Base-by-base conservation (phyloP, 2,888 invertebrate genomes). In the Pollenia angustigena region DNA sequence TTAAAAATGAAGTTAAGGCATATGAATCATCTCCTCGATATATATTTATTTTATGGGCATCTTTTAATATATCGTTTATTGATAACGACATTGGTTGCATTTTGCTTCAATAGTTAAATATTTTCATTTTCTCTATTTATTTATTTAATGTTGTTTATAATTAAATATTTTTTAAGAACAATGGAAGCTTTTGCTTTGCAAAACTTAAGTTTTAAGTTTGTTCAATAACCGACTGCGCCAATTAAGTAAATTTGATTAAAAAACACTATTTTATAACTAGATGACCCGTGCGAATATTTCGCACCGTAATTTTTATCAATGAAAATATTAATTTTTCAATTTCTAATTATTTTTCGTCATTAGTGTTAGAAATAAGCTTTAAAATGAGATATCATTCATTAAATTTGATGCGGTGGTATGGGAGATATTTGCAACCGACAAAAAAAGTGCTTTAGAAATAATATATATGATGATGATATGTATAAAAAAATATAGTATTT, bases 1-100 rank as follows among this genome's bases (percentile, higher is more conserved):
- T n/a, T 40, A 78, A 44, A 40, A 78, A 78, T 18, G 68, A 79
- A 8, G 68, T 46, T 10, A 79, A 48, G 16, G 62, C 76, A 54
- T 76, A 76, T 2, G 42, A 16, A 11, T 16, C 64, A 12, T 75
- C 76, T 0, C 76, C 76, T 54, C 76, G 40, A 40, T n/a, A 76
- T 50, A 40, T 64, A 42, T 64, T 48, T 14, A 76, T 62, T 54
- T 54, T 12, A 16, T 76, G 76, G 40, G 76, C 66, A 16, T 66
- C 66, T n/a, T 66, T 66, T 18, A 66, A 11, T 9, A 66, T 11
- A 10, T 66, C 66, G 18, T 66, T 66, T 68, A 52, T 12, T 32
- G 48, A 23, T n/a, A 68, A 48, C 2, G 16, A 23, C 4, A 48
- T 16, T 50, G 50, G 12, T 6, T 23, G 23, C 23, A 40, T 54